phyloP scores from a whole-genome alignment of 2,888 invertebrate species.

The Caenorhabditis macrosperma region DNA sequence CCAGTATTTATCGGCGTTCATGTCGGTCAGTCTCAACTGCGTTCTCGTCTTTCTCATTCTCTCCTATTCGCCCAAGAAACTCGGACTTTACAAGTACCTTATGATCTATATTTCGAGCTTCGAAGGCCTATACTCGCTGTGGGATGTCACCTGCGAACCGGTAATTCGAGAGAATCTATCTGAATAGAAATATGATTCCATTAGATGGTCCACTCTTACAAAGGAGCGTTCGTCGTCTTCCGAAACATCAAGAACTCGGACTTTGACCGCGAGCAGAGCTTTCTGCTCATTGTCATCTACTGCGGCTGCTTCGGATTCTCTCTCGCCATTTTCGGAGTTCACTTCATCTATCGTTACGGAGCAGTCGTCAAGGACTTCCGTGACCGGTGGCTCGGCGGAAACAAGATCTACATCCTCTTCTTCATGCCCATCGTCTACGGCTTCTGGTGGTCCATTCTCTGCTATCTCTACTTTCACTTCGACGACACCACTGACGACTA shows the following conservation, averaged over 20 bases:
- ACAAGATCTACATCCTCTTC: slow-evolving; percentile 35
- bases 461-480: slow-evolving; percentile 39
- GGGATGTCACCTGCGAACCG: slow-evolving; percentile 38
- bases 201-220: slow-evolving; percentile 48
- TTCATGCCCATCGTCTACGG: slow-evolving; percentile 47
- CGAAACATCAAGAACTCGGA: slow-evolving; percentile 29
- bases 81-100: slow-evolving; percentile 37
- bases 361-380: slow-evolving; percentile 37
- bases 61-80: slow-evolving; percentile 26
- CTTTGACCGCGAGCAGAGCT: slow-evolving; percentile 30
- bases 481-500: slow-evolving; percentile 33
- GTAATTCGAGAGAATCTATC: slow-evolving; percentile 7
- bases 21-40: slow-evolving; percentile 26
- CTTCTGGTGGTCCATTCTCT: slow-evolving; percentile 38
- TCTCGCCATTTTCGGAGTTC: slow-evolving; percentile 39
- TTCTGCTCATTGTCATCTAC: slow-evolving; percentile 34
- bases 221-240: slow-evolving; percentile 34
- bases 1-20: slow-evolving; percentile 39
- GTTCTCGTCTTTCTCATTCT: slow-evolving; percentile 35
- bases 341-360: slow-evolving; percentile 42
- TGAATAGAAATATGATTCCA: background rate
- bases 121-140: slow-evolving; percentile 35
- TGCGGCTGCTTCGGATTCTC: slow-evolving; percentile 49
- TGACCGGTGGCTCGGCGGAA: slow-evolving; percentile 32
- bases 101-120: slow-evolving; percentile 49